Percentiles rank a stretch among this genome's conserved stretches.
phyloP scores from a whole-genome alignment of 2,113 vertebrate species.

The Tenebrosternarchus preto region DNA sequence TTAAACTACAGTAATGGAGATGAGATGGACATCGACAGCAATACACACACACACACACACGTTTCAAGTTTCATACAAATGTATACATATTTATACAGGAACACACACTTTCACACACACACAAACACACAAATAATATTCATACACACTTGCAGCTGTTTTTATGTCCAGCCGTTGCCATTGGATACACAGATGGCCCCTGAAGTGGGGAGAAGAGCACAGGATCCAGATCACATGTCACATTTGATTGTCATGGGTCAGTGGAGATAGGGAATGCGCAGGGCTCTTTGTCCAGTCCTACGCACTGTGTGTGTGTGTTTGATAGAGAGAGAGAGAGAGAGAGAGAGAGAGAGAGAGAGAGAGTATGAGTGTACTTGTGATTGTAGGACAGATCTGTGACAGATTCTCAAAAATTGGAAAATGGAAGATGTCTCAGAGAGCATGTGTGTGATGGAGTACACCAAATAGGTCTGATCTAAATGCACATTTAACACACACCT shows the following conservation, averaged over 20 bases:
- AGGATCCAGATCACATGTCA: constrained; percentile 32
- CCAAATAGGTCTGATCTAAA: background rate
- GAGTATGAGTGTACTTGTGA: background rate
- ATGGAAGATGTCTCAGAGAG: background rate
- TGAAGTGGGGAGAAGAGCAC: constrained; percentile 14
- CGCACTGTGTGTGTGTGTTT: background rate
- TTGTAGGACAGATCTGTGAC: background rate
- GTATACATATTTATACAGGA: background rate
- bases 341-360: constrained; percentile 8
- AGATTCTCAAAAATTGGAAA: no score
- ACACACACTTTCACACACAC: constrained; percentile 2
- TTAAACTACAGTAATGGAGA: constrained; percentile 42
- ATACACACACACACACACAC: constrained; percentile 14
- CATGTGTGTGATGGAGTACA: background rate
- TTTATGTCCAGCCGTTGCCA: constrained; percentile 6
- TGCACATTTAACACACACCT: constrained; percentile 15
- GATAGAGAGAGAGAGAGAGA: background rate
- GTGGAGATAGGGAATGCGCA: constrained; percentile 17
- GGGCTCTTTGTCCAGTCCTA: background rate
- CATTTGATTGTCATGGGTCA: constrained; percentile 34
- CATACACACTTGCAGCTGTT: background rate
- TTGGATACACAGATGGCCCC: constrained; percentile 21
- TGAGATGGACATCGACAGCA: constrained; percentile 38
- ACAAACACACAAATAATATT: background rate
- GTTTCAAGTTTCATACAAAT: constrained; percentile 26